Base-by-base conservation (phyloP, 2,888 invertebrate species). In the Julus scanicus region DNA sequence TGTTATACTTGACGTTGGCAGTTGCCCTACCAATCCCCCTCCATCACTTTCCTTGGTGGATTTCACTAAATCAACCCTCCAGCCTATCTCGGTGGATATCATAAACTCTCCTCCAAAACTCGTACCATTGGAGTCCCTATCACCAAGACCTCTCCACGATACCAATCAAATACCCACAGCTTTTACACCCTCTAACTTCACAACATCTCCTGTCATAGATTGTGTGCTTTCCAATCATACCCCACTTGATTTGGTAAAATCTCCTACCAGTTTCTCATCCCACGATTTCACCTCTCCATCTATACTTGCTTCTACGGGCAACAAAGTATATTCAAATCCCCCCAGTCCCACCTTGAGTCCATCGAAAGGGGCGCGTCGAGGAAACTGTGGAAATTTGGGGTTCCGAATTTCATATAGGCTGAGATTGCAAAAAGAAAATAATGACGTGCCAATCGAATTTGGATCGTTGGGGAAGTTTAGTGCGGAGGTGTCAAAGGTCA, bases 341-440 rank as follows among this genome's bases (percentile, higher is more conserved):
- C 57, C 15, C 4, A 57, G 57, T 15, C 48, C 86, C 29, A 17
- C 44, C 11, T 11, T 20, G n/a, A n/a, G 15, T 20, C 3, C 44
- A n/a, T 11, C 86, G 15, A 86, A 86, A 86, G 86, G 86, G 17
- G 8, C n/a, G 9, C 8, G 49, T 9, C 86, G 86, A 40, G 86
- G 86, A 11, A 39, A 48, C 15, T 11, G 40, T 17, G 44, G n/a
- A 20, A 86, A 86, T 86, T 86, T 86, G n/a, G 86, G 86, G 11
- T 86, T 86, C 86, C 39, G 86, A 17, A 86, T n/a, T 39, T 86
- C 49, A 11, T 83, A 83, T 20, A 11, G 29, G 13, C 13, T 83
- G 13, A 17, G 83, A 37, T 17, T 83, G n/a, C 83, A 83, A 20
- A 39, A 13, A 13, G 37, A 37, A 83, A 40, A 37, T 13, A 2